A percentile compares a stretch with the other conserved stretches of the same genome.
Conservation (phyloP, 2,797 vertebrate genomes). For the Neoniphon sammara region DNA sequence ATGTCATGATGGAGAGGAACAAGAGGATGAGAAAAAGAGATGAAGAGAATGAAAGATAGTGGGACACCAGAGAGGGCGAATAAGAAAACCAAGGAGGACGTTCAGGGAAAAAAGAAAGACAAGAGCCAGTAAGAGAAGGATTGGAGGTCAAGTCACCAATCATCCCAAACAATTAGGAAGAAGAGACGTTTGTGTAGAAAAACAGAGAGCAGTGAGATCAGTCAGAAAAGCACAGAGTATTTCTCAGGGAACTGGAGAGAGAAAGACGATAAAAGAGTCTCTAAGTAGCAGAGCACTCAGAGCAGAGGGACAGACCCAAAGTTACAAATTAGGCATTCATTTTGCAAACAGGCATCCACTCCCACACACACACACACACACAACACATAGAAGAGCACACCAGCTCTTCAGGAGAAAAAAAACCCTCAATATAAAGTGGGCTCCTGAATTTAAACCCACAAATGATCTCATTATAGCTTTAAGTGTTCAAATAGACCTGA, state of each 20-base stretch:
- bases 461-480: constrained; percentile 6
- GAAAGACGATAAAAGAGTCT: constrained; percentile 22
- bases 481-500: neutral
- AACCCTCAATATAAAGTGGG: neutral
- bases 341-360: neutral
- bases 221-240: constrained; percentile 25
- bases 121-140: neutral
- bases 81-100: constrained; percentile 29
- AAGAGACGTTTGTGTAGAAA: constrained; percentile 20
- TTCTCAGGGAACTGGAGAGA: constrained; percentile 28
- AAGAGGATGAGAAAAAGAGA: constrained; percentile 63
- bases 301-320: constrained; percentile 1
- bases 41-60: constrained; percentile 72
- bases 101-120: constrained; percentile 8
- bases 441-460: neutral
- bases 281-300: neutral
- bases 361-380: neutral
- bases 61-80: constrained; percentile 49
- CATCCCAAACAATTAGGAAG: constrained; percentile 11
- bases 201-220: constrained; percentile 45
- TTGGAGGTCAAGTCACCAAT: constrained; percentile 21
- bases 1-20: constrained; percentile 70
- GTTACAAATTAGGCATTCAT: neutral
- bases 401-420: neutral
- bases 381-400: neutral